Conservation (phyloP, 1,140 invertebrate genomes). For the Magallana ariakensis region DNA sequence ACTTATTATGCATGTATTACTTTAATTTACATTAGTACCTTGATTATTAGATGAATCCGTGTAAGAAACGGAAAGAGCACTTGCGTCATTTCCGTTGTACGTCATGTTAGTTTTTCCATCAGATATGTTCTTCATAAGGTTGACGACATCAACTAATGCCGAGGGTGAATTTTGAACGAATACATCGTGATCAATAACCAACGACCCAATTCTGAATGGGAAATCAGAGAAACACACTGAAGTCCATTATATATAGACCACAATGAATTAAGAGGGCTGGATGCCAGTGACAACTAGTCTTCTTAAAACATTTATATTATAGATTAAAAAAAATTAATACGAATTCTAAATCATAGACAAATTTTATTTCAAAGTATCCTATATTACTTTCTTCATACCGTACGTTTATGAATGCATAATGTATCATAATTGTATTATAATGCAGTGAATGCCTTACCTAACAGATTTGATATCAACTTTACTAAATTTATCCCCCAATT, state of each 20-base stretch:
- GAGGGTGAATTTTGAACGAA: neutral
- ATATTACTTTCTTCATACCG: no score
- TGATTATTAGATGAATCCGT: neutral
- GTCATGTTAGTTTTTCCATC: slow-evolving; percentile 5
- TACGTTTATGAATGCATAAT: no score
- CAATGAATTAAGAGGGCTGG: no score
- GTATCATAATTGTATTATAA: no score
- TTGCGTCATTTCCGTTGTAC: slow-evolving; percentile 20
- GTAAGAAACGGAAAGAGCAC: neutral
- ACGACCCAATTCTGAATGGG: neutral
- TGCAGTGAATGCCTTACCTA: neutral
- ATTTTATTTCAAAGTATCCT: no score
- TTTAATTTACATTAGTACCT: neutral
- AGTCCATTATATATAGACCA: no score
- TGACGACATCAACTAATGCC: neutral
- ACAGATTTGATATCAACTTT: neutral
- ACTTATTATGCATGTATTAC: no score
- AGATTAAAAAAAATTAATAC: no score
- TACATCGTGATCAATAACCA: neutral
- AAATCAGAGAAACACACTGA: neutral
- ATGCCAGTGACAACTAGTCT: no score
- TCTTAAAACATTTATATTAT: no score
- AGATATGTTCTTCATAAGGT: neutral
- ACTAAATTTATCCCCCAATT: neutral
- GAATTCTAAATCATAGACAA: no score